phyloP scores from a whole-genome alignment of 2,888 invertebrate species.

The Pharmacophagus antenor region DNA sequence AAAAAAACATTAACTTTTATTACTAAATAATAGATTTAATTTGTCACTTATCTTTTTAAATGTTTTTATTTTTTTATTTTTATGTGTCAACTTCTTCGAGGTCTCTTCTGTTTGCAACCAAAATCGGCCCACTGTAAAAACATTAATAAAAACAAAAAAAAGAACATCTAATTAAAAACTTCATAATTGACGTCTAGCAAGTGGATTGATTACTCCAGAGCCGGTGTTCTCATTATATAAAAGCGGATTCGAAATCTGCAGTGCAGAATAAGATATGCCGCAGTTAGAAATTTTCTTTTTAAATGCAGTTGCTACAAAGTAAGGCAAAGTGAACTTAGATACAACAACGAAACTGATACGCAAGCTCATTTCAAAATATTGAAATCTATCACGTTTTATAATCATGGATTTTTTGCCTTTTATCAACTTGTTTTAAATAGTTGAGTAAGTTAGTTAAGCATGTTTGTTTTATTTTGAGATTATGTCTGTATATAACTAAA shows the following conservation, averaged over 20 bases:
- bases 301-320: slow-evolving; percentile 2
- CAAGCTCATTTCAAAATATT: too few species aligned
- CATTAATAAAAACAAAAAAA: not conserved
- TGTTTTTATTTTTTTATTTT: too few species aligned
- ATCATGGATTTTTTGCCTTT: too few species aligned
- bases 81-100: too few species aligned
- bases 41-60: too few species aligned
- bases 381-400: too few species aligned
- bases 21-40: too few species aligned
- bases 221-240: slow-evolving; percentile 2
- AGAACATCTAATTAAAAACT: not conserved
- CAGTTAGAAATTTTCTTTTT: slow-evolving; percentile 7
- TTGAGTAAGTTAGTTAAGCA: too few species aligned
- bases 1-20: too few species aligned
- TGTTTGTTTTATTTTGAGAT: not conserved
- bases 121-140: not conserved
- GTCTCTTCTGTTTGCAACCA: too few species aligned
- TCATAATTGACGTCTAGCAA: not conserved
- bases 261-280: slow-evolving; percentile 3
- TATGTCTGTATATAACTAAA: not conserved
- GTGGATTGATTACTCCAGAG: not conserved
- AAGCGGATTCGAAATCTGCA: slow-evolving; percentile 2
- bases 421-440: not conserved
- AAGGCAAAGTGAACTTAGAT: not conserved
- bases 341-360: too few species aligned